Percentiles rank a stretch among this genome's conserved stretches.
Evolutionary conservation across 1,140 invertebrate genomes (phyloP).

Genomic region (Schmidtea mediterranea): DNA sequence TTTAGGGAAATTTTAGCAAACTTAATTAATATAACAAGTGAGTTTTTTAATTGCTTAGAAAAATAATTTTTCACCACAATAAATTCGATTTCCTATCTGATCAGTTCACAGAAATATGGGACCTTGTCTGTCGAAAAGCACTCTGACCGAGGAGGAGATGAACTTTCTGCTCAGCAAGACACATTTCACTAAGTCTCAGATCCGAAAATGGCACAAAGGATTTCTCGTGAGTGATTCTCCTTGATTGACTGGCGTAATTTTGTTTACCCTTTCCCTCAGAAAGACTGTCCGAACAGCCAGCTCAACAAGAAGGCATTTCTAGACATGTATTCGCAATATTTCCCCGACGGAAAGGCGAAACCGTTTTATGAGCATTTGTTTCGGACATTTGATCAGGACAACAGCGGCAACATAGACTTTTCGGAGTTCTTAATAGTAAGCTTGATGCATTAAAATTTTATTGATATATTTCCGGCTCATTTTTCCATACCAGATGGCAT

Average conservation of each 20-base stretch:
- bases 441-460: no score
- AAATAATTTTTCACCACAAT: no score
- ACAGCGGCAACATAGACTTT: conserved; percentile 13
- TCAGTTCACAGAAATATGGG: no score
- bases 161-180: neutral
- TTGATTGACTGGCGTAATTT: no score
- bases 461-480: no score
- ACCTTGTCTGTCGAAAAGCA: no score
- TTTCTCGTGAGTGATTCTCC: conserved; percentile 19
- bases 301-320: conserved; percentile 6
- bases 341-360: conserved; percentile 13
- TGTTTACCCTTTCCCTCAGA: neutral
- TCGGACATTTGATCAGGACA: conserved; percentile 12
- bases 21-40: no score
- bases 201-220: conserved; percentile 81
- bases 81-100: no score
- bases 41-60: no score
- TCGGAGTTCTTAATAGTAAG: conserved; percentile 7
- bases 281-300: conserved; percentile 4
- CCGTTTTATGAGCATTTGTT: conserved; percentile 12
- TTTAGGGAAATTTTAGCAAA: no score
- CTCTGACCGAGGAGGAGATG: no score
- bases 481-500: no score
- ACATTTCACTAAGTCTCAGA: conserved; percentile 18
- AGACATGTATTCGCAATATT: conserved; percentile 5